Conservation (phyloP, 2,113 vertebrate genomes). For the Strix uralensis region DNA sequence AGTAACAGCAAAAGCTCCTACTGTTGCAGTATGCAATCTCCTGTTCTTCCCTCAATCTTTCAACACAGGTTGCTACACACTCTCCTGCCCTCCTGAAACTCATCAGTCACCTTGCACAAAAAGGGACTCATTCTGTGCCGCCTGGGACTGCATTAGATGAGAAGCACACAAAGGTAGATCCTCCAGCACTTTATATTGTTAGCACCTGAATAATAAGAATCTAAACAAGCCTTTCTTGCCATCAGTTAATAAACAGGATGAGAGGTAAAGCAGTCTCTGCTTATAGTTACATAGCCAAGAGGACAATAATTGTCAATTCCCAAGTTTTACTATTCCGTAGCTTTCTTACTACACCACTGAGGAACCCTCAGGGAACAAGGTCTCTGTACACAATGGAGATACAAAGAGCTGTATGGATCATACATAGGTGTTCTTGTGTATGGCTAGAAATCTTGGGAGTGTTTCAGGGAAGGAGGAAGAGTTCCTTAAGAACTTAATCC, state of each 20-base stretch:
- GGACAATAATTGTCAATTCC: neutral
- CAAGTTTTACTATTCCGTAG: accelerated
- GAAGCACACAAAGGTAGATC: neutral
- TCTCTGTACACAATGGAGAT: neutral
- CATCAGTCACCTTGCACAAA: neutral
- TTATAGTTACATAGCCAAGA: neutral
- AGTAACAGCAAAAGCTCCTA: neutral
- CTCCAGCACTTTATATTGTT: neutral
- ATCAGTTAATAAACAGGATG: neutral
- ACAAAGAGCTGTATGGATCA: neutral
- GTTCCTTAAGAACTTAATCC: neutral
- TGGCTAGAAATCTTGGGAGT: neutral
- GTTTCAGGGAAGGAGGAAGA: neutral
- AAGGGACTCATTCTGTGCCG: neutral
- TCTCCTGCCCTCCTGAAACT: neutral
- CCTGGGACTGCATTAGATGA: neutral
- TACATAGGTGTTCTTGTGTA: neutral
- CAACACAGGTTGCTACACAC: neutral
- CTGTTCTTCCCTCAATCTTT: neutral
- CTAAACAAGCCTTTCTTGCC: neutral
- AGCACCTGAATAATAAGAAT: neutral
- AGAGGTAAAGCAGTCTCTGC: neutral
- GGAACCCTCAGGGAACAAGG: neutral
- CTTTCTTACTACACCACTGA: neutral
- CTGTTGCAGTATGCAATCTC: neutral